Evolutionary conservation across 30 jellyfish, hydroid and myxozoan genomes (phyloP).

Genomic region (Morbakka virulenta): DNA sequence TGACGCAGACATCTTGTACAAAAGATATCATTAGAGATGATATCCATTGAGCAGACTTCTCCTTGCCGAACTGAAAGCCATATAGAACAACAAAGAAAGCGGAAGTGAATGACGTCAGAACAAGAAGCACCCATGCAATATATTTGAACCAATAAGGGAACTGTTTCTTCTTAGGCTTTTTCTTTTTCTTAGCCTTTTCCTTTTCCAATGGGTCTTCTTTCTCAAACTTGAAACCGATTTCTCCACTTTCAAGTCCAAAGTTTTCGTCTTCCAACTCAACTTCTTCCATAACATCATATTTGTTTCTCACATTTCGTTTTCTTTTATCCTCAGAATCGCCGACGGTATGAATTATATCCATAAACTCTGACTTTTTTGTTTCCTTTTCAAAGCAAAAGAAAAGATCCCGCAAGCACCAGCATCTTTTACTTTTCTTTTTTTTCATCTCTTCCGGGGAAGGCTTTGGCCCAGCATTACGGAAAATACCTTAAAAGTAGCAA

Average conservation of each 20-base stretch:
- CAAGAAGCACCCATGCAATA: conserved; percentile 82
- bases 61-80: conserved; percentile 92
- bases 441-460: conserved; percentile 77
- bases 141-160: conserved; percentile 94
- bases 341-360: conserved; percentile 67
- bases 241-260: conserved; percentile 57
- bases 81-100: conserved; percentile 94
- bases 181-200: conserved; percentile 29
- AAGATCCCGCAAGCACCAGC: conserved; percentile 78
- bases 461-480: conserved; percentile 83
- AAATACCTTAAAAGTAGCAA: conserved; percentile 52
- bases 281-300: conserved; percentile 9
- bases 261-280: too few species aligned
- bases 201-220: conserved; percentile 55
- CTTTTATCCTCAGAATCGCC: conserved; percentile 59
- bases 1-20: conserved; percentile 83
- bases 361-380: conserved; percentile 57
- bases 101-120: conserved; percentile 82
- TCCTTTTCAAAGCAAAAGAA: conserved; percentile 75
- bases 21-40: conserved; percentile 79
- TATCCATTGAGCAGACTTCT: conserved; percentile 91
- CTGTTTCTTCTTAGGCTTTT: conserved; percentile 55
- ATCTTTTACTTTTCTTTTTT: conserved; percentile 44
- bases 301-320: conserved; percentile 23
- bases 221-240: conserved; percentile 74